phyloP scores from a whole-genome alignment of 2,888 invertebrate genomes.

The Drosophila fulvimacula region DNA sequence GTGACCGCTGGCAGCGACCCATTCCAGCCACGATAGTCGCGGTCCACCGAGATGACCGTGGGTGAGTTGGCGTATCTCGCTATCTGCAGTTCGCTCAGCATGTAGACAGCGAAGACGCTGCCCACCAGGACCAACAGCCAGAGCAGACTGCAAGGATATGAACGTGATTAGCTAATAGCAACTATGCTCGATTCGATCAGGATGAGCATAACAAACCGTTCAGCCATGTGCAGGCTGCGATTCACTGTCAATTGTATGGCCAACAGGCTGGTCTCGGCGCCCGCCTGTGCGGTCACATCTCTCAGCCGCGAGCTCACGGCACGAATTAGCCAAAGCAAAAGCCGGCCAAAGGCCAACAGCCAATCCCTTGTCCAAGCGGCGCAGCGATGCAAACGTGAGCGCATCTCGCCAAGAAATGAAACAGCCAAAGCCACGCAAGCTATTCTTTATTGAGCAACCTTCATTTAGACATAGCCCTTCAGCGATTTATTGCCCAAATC shows the following conservation, averaged over 20 bases:
- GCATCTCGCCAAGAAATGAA: constrained; percentile 19
- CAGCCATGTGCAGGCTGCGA: constrained; percentile 65
- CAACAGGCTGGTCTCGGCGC: constrained; percentile 75
- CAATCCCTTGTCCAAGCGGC: neutral
- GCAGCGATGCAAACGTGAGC: constrained; percentile 11
- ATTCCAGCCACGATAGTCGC: constrained; percentile 84
- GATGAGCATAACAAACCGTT: constrained; percentile 59
- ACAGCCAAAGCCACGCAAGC: neutral
- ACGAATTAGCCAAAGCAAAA: neutral
- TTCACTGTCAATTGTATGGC: constrained; percentile 73
- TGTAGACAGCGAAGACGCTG: constrained; percentile 68
- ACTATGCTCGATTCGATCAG: neutral
- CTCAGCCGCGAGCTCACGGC: constrained; percentile 20
- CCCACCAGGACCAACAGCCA: constrained; percentile 73
- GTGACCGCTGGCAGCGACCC: constrained; percentile 83
- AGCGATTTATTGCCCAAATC: constrained; percentile 75
- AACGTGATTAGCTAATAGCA: neutral
- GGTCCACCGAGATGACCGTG: constrained; percentile 83
- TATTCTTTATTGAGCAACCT: neutral
- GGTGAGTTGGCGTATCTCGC: constrained; percentile 79
- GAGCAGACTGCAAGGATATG: constrained; percentile 53
- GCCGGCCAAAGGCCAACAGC: neutral
- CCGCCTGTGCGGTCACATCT: constrained; percentile 63
- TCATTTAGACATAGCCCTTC: constrained; percentile 41
- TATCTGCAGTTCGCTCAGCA: constrained; percentile 73